Evolutionary conservation across 2,888 invertebrate genomes (phyloP).

Genomic region (Cheilosia grossa): DNA sequence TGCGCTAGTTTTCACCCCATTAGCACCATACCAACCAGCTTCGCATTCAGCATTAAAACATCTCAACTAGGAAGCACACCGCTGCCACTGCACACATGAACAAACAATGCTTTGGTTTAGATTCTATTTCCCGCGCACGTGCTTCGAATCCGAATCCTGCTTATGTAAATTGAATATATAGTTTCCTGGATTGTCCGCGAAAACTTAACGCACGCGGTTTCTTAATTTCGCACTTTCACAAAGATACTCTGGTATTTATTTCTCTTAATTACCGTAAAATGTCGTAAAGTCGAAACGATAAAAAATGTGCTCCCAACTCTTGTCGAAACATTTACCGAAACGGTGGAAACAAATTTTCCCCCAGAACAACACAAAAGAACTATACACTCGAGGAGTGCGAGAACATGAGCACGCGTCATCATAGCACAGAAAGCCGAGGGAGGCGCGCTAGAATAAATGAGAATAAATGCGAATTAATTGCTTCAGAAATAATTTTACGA

Average conservation of each 20-base stretch:
- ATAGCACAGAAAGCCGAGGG: background rate
- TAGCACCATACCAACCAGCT: background rate
- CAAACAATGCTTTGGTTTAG: slow-evolving; percentile 28
- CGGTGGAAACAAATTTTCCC: slow-evolving; percentile 47
- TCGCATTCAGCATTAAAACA: slow-evolving; percentile 5
- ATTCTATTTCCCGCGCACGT: slow-evolving; percentile 42
- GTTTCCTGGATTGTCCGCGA: slow-evolving; percentile 39
- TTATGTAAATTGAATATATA: slow-evolving; percentile 27
- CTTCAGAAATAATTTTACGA: slow-evolving; percentile 72
- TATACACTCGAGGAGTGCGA: slow-evolving; percentile 42
- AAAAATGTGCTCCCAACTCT: slow-evolving; percentile 54
- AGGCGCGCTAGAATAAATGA: slow-evolving; percentile 48
- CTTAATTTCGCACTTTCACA: slow-evolving; percentile 14
- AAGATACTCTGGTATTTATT: slow-evolving; percentile 2
- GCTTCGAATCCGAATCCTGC: slow-evolving; percentile 20
- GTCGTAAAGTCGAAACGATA: slow-evolving; percentile 64
- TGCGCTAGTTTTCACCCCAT: background rate
- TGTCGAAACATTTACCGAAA: slow-evolving; percentile 52
- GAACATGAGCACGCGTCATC: slow-evolving; percentile 43
- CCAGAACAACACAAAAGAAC: slow-evolving; percentile 13
- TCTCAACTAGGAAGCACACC: slow-evolving; percentile 48
- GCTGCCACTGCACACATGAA: slow-evolving; percentile 1
- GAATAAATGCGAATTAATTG: slow-evolving; percentile 73
- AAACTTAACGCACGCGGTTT: background rate
- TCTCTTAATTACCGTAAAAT: slow-evolving; percentile 65